These are phyloP conservation scores for Barnardius zonarius DNA, from an alignment of 2,113 vertebrate genomes.

Conservation along the genomic window DNA sequence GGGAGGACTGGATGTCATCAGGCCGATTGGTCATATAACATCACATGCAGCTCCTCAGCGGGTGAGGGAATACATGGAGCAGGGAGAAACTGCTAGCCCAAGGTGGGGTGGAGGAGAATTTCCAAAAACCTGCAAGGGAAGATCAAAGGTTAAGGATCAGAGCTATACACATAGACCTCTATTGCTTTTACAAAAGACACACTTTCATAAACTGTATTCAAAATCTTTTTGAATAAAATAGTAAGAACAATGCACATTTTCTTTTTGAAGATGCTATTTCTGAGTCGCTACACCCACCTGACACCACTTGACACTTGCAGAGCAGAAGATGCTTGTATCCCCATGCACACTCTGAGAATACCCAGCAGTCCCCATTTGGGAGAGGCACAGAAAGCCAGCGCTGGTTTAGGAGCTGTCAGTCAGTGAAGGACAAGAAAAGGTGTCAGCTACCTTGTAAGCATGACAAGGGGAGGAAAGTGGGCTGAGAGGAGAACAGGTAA, in stretches of 20 bases:
- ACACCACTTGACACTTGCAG: background rate
- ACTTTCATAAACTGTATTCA: background rate
- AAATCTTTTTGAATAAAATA: background rate
- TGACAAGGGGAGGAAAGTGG: background rate
- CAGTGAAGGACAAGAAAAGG: slow-evolving; percentile 5
- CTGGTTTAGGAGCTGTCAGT: background rate
- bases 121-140: background rate
- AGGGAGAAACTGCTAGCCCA: background rate
- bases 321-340: background rate
- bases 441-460: background rate
- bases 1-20: background rate
- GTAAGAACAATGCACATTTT: background rate
- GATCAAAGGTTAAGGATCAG: background rate
- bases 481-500: background rate
- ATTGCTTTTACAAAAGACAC: background rate
- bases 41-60: background rate
- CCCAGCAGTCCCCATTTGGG: accelerated
- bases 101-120: background rate
- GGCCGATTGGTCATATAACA: background rate
- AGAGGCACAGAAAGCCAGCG: background rate
- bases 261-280: background rate
- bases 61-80: background rate
- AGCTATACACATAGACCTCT: background rate
- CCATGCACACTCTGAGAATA: background rate
- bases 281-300: background rate